A percentile compares a stretch with the other conserved stretches of the same genome.
Evolutionary conservation across 2,113 vertebrate genomes (phyloP).

Genomic region (Cygnus atratus): DNA sequence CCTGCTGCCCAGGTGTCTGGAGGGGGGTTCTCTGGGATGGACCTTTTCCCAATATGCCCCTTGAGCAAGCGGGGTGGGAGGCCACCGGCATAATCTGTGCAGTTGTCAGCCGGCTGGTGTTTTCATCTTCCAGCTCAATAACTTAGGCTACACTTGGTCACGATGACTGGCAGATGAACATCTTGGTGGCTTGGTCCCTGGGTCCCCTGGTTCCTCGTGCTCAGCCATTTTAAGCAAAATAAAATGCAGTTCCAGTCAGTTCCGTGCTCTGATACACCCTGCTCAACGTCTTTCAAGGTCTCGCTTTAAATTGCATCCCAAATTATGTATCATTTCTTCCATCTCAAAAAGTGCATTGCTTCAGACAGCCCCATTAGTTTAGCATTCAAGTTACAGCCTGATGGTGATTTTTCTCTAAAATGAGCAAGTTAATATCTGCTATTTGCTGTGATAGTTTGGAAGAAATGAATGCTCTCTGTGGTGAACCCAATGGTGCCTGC

Average conservation of each 20-base stretch:
- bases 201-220: not conserved
- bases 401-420: constrained; percentile 34
- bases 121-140: not conserved
- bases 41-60: not conserved
- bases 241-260: not conserved
- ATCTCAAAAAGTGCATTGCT: not conserved
- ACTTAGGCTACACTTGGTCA: not conserved
- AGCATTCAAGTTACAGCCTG: not conserved
- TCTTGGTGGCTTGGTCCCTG: not conserved
- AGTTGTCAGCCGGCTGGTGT: not conserved
- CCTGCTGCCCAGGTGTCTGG: not conserved
- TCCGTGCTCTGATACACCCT: not conserved
- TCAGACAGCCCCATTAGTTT: not conserved
- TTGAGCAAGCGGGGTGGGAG: not conserved
- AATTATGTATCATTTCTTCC: constrained; percentile 4
- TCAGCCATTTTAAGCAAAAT: not conserved
- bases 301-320: not conserved
- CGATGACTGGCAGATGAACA: not conserved
- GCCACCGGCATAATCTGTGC: not conserved
- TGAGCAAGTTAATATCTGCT: constrained; percentile 9
- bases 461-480: constrained; percentile 27
- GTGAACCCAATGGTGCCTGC: not conserved
- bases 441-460: constrained; percentile 6
- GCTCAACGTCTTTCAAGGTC: not conserved
- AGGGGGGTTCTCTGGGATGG: not conserved